These are phyloP conservation scores for Catostomus latipinnis DNA, from an alignment of 2,797 vertebrate genomes.

Conservation along the genomic window DNA sequence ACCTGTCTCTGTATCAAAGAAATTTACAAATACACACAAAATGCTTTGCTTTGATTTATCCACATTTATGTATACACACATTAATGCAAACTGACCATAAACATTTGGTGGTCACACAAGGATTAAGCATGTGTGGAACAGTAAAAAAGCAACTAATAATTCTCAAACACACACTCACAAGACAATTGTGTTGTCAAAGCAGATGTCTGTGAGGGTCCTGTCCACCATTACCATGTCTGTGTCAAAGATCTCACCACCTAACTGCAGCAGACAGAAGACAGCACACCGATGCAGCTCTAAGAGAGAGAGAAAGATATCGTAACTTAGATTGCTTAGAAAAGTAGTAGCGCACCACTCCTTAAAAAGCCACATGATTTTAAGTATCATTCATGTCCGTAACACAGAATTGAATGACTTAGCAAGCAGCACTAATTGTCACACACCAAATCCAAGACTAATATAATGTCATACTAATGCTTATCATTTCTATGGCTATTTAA, in stretches of 20 bases:
- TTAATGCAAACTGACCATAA: neutral
- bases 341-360: too few relatives aligned
- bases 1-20: too few relatives aligned
- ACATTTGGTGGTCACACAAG: neutral
- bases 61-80: neutral
- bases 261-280: conserved; percentile 91
- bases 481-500: conserved; percentile 1
- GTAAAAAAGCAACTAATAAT: neutral
- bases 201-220: conserved; percentile 92
- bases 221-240: conserved; percentile 95
- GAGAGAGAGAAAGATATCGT: conserved; percentile 31
- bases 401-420: too few relatives aligned
- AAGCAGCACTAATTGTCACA: neutral
- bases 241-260: conserved; percentile 91
- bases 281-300: conserved; percentile 92
- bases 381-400: too few relatives aligned
- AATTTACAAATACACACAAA: neutral
- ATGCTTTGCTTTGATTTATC: neutral
- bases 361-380: too few relatives aligned
- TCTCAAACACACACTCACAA: conserved; percentile 81
- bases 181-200: conserved; percentile 89
- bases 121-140: neutral
- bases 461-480: neutral
- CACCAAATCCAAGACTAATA: neutral
- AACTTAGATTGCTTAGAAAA: neutral